These are phyloP conservation scores for Platycheirus rosarum DNA, from an alignment of 2,888 invertebrate genomes.

Conservation along the genomic window DNA sequence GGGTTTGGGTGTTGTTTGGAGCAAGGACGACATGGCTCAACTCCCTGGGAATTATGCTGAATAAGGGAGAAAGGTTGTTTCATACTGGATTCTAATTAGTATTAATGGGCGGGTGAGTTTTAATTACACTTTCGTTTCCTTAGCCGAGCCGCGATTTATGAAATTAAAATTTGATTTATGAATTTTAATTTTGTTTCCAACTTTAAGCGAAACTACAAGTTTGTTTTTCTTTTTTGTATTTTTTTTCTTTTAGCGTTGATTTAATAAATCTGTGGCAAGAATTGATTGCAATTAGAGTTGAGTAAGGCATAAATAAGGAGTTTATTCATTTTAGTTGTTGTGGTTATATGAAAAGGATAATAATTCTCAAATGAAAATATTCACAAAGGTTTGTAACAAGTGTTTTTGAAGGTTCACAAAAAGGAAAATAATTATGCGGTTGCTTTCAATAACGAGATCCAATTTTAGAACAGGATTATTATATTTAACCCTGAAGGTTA, in stretches of 20 bases:
- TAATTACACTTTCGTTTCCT: constrained; percentile 74
- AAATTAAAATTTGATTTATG: constrained; percentile 74
- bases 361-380: no score
- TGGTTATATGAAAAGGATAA: no score
- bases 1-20: constrained; percentile 19
- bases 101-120: constrained; percentile 73
- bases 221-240: neutral
- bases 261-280: constrained; percentile 25
- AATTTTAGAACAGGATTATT: no score
- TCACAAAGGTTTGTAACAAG: no score
- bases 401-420: no score
- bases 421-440: no score
- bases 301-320: constrained; percentile 17
- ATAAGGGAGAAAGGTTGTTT: constrained; percentile 64
- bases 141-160: constrained; percentile 69
- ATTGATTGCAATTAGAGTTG: constrained; percentile 57
- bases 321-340: neutral
- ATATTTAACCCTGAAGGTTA: no score
- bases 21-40: constrained; percentile 33
- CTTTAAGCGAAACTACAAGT: constrained; percentile 29
- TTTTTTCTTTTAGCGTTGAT: constrained; percentile 20
- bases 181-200: constrained; percentile 68
- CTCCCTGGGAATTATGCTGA: constrained; percentile 67
- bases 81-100: constrained; percentile 71
- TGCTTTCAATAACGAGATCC: no score